phyloP scores from a whole-genome alignment of 37 sponge, comb jelly and placozoan species.

The Halichondria panicea region DNA sequence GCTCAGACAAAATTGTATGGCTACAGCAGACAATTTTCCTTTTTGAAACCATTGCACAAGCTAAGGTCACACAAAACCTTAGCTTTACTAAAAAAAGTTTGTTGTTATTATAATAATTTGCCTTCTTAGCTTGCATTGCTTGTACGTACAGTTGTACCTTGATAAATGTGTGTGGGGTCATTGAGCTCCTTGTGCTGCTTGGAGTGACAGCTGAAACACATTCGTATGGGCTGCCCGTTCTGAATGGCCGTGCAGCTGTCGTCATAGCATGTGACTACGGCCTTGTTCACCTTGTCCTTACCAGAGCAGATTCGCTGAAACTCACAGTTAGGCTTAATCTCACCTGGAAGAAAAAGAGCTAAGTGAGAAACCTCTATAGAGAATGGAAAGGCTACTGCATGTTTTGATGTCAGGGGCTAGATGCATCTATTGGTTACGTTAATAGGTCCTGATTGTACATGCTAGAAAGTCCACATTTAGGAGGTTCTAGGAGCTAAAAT shows the following conservation, averaged over 20 bases:
- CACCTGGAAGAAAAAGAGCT: conserved; percentile 35
- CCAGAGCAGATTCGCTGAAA: conserved; percentile 50
- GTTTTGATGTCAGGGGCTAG: too few species aligned
- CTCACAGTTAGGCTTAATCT: conserved; percentile 67
- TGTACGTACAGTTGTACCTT: conserved; percentile 21
- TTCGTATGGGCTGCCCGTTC: conserved; percentile 52
- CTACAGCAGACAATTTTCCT: too few species aligned
- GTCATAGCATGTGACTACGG: conserved; percentile 67
- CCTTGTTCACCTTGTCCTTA: conserved; percentile 28
- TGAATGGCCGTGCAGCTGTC: conserved; percentile 56
- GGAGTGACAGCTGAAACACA: conserved; percentile 58
- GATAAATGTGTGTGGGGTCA: conserved; percentile 30
- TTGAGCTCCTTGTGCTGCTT: conserved; percentile 43
- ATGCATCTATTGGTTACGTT: too few species aligned
- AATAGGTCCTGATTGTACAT: too few species aligned
- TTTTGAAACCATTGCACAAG: too few species aligned
- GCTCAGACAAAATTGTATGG: too few species aligned
- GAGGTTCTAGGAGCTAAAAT: background rate
- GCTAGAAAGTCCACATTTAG: background rate
- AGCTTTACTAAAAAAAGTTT: too few species aligned
- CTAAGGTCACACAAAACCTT: too few species aligned
- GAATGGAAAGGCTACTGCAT: too few species aligned
- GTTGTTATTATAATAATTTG: background rate
- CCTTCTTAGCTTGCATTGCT: background rate
- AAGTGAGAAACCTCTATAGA: too few species aligned